These are phyloP conservation scores for Ophioninae sp. DNA, from an alignment of 2,888 invertebrate genomes.

Conservation along the genomic window DNA sequence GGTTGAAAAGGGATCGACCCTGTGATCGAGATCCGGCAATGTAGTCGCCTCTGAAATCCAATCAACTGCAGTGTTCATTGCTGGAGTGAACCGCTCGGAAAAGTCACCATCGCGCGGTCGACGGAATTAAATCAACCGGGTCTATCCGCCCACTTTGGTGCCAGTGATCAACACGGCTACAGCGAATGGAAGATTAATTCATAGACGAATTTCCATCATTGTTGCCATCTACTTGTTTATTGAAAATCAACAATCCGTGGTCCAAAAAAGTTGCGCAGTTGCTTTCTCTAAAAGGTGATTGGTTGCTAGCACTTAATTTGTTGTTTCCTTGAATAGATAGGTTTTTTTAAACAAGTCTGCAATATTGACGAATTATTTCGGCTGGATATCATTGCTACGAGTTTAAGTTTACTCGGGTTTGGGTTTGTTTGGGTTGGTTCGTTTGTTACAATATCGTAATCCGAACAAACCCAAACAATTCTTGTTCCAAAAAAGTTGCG, in stretches of 20 bases:
- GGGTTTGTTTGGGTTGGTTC: too few species aligned
- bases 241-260: neutral
- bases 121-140: constrained; percentile 58
- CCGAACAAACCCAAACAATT: too few species aligned
- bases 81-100: constrained; percentile 25
- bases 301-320: neutral
- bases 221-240: neutral
- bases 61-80: constrained; percentile 60
- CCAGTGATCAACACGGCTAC: neutral
- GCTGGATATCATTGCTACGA: neutral
- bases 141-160: neutral
- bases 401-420: too few species aligned
- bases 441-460: too few species aligned
- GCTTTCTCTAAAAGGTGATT: neutral
- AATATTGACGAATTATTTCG: neutral
- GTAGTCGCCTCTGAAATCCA: constrained; percentile 61
- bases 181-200: constrained; percentile 6
- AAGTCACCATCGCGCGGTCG: neutral
- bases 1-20: constrained; percentile 14
- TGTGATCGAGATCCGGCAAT: constrained; percentile 21
- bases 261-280: neutral
- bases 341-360: neutral
- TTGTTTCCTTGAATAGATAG: neutral
- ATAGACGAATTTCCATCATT: neutral
- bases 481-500: neutral